These are phyloP conservation scores for Malurus splendens DNA, from an alignment of 2,797 vertebrate species.

Conservation along the genomic window DNA sequence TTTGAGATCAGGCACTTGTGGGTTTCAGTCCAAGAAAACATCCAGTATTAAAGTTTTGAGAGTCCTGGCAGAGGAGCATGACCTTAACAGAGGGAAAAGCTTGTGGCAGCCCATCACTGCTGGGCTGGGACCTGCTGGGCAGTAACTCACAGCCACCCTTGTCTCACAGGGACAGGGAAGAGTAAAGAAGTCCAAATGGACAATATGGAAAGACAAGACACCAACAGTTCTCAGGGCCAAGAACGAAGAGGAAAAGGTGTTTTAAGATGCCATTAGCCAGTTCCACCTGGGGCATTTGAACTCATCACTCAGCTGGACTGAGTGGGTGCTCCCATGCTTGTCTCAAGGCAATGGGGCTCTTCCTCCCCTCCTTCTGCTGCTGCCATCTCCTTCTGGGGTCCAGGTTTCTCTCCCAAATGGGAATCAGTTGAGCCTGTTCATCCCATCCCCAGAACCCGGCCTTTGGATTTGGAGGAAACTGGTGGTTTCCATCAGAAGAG, in stretches of 20 bases:
- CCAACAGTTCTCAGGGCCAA: neutral
- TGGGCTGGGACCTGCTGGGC: neutral
- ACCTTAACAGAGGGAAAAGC: neutral
- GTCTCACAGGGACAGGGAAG: neutral
- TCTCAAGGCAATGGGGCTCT: neutral
- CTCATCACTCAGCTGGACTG: fast-evolving
- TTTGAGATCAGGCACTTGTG: neutral
- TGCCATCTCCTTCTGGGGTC: neutral
- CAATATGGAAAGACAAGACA: neutral
- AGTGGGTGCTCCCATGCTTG: neutral
- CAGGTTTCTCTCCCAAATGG: neutral
- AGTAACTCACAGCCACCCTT: neutral
- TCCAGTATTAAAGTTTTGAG: neutral
- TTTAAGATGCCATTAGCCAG: neutral
- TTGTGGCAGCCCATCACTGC: neutral
- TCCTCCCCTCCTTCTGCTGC: neutral
- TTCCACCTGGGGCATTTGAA: neutral
- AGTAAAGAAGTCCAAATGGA: neutral
- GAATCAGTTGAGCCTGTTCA: neutral
- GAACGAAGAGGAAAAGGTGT: neutral
- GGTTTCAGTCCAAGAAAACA: neutral
- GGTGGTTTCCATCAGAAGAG: neutral
- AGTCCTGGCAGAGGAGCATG: neutral
- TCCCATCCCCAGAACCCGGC: neutral
- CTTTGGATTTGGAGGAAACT: neutral